Percentiles rank a stretch among this genome's conserved stretches.
Conservation (phyloP, 2,113 vertebrate genomes). For the sheep (Ovis aries) region DNA sequence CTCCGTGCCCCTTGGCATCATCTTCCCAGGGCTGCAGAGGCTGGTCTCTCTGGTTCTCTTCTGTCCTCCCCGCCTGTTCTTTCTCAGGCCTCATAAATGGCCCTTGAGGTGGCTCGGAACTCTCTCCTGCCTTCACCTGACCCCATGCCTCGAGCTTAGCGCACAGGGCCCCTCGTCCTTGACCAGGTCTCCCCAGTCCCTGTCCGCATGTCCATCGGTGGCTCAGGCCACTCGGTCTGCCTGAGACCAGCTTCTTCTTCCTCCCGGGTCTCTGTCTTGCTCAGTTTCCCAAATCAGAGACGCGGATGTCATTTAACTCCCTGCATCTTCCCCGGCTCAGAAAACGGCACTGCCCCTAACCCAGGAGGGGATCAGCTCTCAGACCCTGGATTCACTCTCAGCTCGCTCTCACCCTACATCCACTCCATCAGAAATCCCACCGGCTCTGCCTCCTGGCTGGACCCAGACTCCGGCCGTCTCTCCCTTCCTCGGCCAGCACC, state of each 20-base stretch:
- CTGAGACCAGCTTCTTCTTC: background rate
- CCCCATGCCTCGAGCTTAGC: background rate
- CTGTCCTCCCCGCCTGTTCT: accelerated
- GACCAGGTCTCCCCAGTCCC: background rate
- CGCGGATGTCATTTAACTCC: background rate
- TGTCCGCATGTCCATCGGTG: accelerated
- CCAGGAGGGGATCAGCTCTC: background rate
- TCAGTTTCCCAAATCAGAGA: background rate
- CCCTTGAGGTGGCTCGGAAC: background rate
- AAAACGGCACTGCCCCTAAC: background rate
- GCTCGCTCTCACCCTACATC: accelerated
- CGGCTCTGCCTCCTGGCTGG: accelerated
- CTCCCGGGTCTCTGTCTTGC: background rate
- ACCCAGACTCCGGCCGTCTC: accelerated
- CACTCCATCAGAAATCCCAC: accelerated
- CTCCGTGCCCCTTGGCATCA: accelerated
- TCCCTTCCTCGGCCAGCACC: background rate
- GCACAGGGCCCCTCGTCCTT: accelerated
- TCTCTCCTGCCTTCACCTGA: background rate
- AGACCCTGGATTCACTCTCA: too few relatives aligned
- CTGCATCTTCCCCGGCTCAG: background rate
- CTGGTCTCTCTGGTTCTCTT: background rate
- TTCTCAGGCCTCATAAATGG: background rate
- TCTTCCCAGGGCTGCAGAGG: background rate
- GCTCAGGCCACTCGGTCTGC: accelerated